Evolutionary conservation across 2,888 invertebrate species (phyloP).

Genomic region (Disparrhopalites patrizii): DNA sequence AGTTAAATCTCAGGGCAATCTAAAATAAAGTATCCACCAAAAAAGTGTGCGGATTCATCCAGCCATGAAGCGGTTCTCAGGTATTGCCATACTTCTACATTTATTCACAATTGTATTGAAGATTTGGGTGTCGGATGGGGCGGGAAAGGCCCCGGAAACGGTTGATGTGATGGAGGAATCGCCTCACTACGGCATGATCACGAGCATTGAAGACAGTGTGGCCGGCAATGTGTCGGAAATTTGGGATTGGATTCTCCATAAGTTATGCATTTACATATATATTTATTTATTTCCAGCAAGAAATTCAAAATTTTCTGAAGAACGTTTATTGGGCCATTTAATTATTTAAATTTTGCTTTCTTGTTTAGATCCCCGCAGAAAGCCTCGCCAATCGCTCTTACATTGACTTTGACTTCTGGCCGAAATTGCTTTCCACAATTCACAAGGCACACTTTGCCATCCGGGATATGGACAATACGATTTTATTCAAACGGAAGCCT

Average conservation of each 20-base stretch:
- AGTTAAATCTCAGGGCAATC: too few relatives aligned
- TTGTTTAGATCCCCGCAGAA: conserved; percentile 6
- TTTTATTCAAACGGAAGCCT: conserved; percentile 31
- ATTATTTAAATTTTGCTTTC: too few relatives aligned
- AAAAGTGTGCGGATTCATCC: too few relatives aligned
- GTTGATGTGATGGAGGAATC: conserved; percentile 13
- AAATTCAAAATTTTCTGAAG: background rate
- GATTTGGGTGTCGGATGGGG: too few relatives aligned
- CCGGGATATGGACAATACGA: conserved; percentile 19
- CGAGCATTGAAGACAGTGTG: background rate
- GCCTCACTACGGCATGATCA: conserved; percentile 14
- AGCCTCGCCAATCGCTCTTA: conserved; percentile 3
- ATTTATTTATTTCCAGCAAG: background rate
- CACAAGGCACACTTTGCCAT: conserved; percentile 1
- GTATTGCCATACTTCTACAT: too few relatives aligned
- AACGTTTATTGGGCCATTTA: background rate
- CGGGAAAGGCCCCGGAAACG: too few relatives aligned
- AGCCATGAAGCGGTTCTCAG: too few relatives aligned
- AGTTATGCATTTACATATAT: background rate
- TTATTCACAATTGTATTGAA: too few relatives aligned
- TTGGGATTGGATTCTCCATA: conserved; percentile 17
- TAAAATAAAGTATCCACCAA: too few relatives aligned
- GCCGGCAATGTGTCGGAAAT: background rate
- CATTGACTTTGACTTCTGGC: conserved; percentile 16
- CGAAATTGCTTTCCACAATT: conserved; percentile 5